A percentile compares a stretch with the other conserved stretches of the same genome.
These are phyloP conservation scores for Magallana angulata DNA, from an alignment of 1,140 invertebrate species.

Conservation along the genomic window DNA sequence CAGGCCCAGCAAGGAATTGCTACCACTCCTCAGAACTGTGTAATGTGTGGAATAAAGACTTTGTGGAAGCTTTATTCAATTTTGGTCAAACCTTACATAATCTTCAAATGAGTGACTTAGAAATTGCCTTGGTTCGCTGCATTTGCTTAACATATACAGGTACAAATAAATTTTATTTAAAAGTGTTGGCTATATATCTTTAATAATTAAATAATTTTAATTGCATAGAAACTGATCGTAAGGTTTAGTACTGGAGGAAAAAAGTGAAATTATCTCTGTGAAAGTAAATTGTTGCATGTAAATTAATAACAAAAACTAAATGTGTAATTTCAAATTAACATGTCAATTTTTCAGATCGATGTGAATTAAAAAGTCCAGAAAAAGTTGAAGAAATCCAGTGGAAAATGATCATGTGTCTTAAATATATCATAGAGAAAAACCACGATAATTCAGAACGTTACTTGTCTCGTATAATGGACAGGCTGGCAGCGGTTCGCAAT, in stretches of 20 bases:
- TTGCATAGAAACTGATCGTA: too few relatives aligned
- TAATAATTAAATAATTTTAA: too few relatives aligned
- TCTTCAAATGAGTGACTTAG: slow-evolving; percentile 51
- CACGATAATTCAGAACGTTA: slow-evolving; percentile 45
- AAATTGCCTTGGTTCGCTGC: slow-evolving; percentile 61
- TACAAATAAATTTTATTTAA: slow-evolving; percentile 1
- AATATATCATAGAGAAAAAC: slow-evolving; percentile 54
- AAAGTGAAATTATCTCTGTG: too few relatives aligned
- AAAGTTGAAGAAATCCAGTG: slow-evolving; percentile 64
- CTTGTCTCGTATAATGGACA: slow-evolving; percentile 54
- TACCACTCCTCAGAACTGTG: slow-evolving; percentile 59
- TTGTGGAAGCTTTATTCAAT: slow-evolving; percentile 57
- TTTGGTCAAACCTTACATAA: slow-evolving; percentile 57
- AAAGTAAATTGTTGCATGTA: too few relatives aligned
- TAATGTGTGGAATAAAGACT: slow-evolving; percentile 57
- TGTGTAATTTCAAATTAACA: too few relatives aligned
- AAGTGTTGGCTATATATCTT: too few relatives aligned
- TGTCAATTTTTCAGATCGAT: slow-evolving; percentile 62
- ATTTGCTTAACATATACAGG: slow-evolving; percentile 61
- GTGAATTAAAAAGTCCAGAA: slow-evolving; percentile 57
- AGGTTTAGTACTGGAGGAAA: too few relatives aligned
- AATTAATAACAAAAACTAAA: too few relatives aligned
- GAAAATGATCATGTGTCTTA: slow-evolving; percentile 63
- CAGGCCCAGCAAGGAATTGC: slow-evolving; percentile 57
- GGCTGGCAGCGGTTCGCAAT: slow-evolving; percentile 54